Evolutionary conservation across 2,113 vertebrate genomes (phyloP).

Genomic region (Stegostoma tigrinum): DNA sequence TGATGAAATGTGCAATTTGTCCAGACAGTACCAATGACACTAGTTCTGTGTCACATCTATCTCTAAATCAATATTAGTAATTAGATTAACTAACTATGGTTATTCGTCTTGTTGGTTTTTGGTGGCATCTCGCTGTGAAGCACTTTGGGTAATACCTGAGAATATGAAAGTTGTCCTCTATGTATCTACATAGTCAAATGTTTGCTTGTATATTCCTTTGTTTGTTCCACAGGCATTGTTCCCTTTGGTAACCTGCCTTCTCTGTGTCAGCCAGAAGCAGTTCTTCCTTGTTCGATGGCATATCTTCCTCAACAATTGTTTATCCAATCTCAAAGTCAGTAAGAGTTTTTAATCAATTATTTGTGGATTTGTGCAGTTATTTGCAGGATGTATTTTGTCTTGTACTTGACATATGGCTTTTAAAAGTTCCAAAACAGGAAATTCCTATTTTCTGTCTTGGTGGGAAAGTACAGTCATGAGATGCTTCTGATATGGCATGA

Average conservation of each 20-base stretch:
- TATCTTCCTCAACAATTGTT: slow-evolving; percentile 96
- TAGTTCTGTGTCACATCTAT: neutral
- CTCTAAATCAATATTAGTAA: neutral
- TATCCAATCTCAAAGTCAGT: slow-evolving; percentile 96
- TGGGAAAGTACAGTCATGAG: too few relatives aligned
- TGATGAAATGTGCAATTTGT: neutral
- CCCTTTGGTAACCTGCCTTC: slow-evolving; percentile 90
- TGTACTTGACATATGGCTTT: neutral
- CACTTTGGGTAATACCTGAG: neutral
- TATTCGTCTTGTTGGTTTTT: neutral
- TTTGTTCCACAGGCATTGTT: slow-evolving; percentile 78
- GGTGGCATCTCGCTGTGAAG: neutral
- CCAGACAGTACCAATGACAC: neutral
- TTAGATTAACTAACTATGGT: neutral
- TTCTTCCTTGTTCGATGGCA: slow-evolving; percentile 96
- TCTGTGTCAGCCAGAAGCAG: slow-evolving; percentile 97
- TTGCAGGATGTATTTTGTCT: neutral
- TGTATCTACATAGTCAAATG: neutral
- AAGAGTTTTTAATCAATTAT: neutral
- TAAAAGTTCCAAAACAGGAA: too few relatives aligned
- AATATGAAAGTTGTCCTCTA: neutral
- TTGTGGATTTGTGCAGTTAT: neutral
- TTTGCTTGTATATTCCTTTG: slow-evolving; percentile 15
- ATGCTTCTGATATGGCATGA: too few relatives aligned
- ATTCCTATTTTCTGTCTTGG: too few relatives aligned